phyloP scores from a whole-genome alignment of 30 jellyfish, hydroid and myxozoan species.

The Hydractinia echinata region DNA sequence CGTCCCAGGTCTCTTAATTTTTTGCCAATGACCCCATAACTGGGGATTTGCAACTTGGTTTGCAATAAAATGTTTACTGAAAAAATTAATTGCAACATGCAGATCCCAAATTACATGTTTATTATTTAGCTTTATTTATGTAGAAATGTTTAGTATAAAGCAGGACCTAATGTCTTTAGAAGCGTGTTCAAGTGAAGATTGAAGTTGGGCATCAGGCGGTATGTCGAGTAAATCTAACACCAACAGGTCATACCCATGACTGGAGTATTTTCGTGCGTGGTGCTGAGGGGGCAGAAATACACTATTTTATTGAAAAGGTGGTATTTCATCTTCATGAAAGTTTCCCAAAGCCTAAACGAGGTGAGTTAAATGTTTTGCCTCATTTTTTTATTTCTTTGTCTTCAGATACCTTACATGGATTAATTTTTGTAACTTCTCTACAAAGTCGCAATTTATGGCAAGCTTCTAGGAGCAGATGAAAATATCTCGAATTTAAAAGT shows the following conservation, averaged over 20 bases:
- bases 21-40: too few relatives aligned
- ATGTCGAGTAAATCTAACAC: slow-evolving; percentile 71
- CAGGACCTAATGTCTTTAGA: slow-evolving; percentile 9
- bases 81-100: too few relatives aligned
- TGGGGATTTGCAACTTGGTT: too few relatives aligned
- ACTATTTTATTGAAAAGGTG: slow-evolving; percentile 94
- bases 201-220: slow-evolving; percentile 96
- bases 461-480: not conserved
- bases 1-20: too few relatives aligned
- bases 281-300: slow-evolving; percentile 80
- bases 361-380: slow-evolving; percentile 26
- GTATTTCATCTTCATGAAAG: slow-evolving; percentile 90
- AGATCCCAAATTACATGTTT: too few relatives aligned
- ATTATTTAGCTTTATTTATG: too few relatives aligned
- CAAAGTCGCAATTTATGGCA: too few relatives aligned
- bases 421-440: not conserved
- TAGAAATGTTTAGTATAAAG: too few relatives aligned
- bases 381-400: not conserved
- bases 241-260: slow-evolving; percentile 88
- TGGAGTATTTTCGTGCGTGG: slow-evolving; percentile 97
- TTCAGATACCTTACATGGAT: not conserved
- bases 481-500: too few relatives aligned
- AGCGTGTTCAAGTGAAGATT: slow-evolving; percentile 95
- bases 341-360: slow-evolving; percentile 92
- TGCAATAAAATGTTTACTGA: too few relatives aligned